A percentile compares a stretch with the other conserved stretches of the same genome.
Evolutionary conservation across 2,113 vertebrate species (phyloP).

Genomic region (Candoia aspera): DNA sequence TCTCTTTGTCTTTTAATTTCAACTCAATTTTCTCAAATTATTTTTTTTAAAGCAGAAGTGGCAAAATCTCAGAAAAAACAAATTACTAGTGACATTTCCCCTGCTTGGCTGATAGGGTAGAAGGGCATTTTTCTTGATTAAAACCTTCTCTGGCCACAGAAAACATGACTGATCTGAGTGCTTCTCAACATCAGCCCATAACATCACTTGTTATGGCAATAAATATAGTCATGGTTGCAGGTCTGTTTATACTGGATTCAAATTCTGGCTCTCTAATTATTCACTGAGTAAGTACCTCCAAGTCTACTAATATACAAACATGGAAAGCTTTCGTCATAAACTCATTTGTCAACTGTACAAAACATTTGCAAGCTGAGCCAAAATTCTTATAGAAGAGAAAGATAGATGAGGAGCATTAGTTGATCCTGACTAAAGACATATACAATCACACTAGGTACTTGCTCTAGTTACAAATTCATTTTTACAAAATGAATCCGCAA

Average conservation of each 20-base stretch:
- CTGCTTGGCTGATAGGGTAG: background rate
- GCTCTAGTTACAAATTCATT: background rate
- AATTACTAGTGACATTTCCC: slow-evolving; percentile 20
- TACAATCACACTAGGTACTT: background rate
- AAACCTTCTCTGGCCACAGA: background rate
- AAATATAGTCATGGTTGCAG: slow-evolving; percentile 45
- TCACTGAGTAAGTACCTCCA: slow-evolving; percentile 15
- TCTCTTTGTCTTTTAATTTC: background rate
- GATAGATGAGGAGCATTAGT: background rate
- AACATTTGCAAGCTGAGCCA: slow-evolving; percentile 42
- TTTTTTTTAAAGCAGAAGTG: slow-evolving; percentile 3
- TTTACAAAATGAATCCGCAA: background rate
- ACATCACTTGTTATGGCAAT: slow-evolving; percentile 62
- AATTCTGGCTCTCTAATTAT: slow-evolving; percentile 41
- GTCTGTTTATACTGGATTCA: slow-evolving; percentile 61
- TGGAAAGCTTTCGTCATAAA: slow-evolving; percentile 36
- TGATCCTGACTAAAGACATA: background rate
- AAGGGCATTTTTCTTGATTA: background rate
- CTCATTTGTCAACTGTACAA: background rate
- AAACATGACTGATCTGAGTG: background rate
- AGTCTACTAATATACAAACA: slow-evolving; percentile 31
- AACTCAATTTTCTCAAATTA: background rate
- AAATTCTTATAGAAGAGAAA: background rate
- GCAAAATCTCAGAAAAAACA: slow-evolving; percentile 32
- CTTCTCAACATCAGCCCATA: slow-evolving; percentile 41